Evolutionary conservation across 2,797 vertebrate species (phyloP).

Genomic region (Smutsia temminckii): DNA sequence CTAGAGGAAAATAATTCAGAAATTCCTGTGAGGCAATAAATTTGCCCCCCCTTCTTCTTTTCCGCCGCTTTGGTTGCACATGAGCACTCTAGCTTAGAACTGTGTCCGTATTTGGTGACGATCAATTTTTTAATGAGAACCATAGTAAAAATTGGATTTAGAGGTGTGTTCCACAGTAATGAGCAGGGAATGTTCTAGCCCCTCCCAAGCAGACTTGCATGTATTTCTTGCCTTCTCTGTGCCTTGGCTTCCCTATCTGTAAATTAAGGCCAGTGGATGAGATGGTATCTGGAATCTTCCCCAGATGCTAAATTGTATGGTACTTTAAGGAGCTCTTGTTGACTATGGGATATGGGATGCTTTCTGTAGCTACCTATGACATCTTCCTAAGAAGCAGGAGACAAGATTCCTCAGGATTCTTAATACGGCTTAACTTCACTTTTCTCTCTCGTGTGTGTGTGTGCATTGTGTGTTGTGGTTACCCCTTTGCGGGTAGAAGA

Average conservation of each 20-base stretch:
- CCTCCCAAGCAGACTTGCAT: neutral
- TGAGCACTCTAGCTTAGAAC: neutral
- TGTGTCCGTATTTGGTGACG: neutral
- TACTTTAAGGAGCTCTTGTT: neutral
- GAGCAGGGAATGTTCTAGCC: neutral
- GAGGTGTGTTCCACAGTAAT: neutral
- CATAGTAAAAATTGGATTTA: neutral
- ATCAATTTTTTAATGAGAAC: neutral
- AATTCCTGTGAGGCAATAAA: neutral
- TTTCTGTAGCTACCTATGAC: neutral
- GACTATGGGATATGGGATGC: neutral
- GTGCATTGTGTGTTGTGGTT: neutral
- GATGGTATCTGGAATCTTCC: neutral
- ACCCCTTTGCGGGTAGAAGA: neutral
- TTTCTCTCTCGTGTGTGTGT: neutral
- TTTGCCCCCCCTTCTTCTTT: neutral
- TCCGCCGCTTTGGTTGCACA: neutral
- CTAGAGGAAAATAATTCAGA: conserved; percentile 27
- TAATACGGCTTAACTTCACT: neutral
- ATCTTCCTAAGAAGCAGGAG: neutral
- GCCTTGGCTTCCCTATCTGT: neutral
- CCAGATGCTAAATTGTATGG: neutral
- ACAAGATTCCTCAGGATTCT: neutral
- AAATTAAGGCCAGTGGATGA: neutral
- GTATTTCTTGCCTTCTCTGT: neutral